Percentiles rank a stretch among this genome's conserved stretches.
These are phyloP conservation scores for Cardiocondyla obscurior DNA, from an alignment of 1,140 invertebrate species.

Conservation along the genomic window DNA sequence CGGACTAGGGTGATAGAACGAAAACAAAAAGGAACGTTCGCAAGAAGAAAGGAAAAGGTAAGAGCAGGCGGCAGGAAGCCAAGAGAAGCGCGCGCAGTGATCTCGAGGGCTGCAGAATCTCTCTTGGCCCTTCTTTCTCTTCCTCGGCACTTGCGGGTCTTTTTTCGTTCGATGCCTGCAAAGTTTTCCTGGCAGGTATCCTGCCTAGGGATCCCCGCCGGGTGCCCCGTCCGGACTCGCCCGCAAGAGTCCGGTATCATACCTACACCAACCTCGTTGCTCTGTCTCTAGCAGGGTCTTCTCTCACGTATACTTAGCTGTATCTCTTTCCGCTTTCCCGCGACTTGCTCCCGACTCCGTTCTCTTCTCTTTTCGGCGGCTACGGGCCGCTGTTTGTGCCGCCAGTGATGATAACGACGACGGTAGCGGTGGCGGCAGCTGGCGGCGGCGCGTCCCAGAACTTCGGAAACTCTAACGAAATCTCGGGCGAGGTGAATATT, in stretches of 20 bases:
- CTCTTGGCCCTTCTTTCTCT: conserved; percentile 52
- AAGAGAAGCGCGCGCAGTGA: conserved; percentile 45
- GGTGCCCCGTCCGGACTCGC: conserved; percentile 32
- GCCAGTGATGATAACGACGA: conserved; percentile 1
- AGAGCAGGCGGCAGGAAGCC: conserved; percentile 8
- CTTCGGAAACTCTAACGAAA: conserved; percentile 77
- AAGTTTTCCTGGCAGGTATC: conserved; percentile 65
- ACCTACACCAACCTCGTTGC: conserved; percentile 51
- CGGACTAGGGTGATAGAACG: conserved; percentile 18
- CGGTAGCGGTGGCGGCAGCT: conserved; percentile 27
- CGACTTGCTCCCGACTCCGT: conserved; percentile 50
- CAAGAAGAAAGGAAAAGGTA: conserved; percentile 43
- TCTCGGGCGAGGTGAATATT: conserved; percentile 77
- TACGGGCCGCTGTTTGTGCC: conserved; percentile 47
- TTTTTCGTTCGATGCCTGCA: conserved; percentile 55
- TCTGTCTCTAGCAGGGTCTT: conserved; percentile 46
- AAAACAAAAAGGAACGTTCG: conserved; percentile 11
- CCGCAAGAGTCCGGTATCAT: conserved; percentile 54
- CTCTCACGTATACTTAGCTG: conserved; percentile 26
- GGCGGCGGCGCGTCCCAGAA: conserved; percentile 62
- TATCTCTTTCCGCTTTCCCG: background rate
- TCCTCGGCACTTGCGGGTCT: conserved; percentile 35
- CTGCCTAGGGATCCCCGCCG: conserved; percentile 34
- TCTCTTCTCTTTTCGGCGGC: conserved; percentile 7
- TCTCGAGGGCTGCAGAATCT: conserved; percentile 58